Base-by-base conservation (phyloP, 92 coral and sea anemone genomes). In the Umimayanthus chanpuru region DNA sequence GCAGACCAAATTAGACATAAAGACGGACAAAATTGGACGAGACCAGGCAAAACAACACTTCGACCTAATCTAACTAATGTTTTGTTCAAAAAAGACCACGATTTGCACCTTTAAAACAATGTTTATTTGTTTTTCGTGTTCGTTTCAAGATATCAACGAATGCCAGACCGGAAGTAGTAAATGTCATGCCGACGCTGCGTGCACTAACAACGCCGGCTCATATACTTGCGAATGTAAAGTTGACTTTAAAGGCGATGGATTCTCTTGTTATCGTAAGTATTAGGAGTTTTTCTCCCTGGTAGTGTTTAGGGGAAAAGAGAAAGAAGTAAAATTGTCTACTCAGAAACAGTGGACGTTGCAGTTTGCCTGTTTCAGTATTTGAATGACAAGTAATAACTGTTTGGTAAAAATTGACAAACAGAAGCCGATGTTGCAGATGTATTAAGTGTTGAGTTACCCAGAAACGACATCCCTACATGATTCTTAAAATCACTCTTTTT, bases 141-240 rank as follows among this genome's bases (percentile, higher is more conserved):
- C 29, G 71, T 29, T 29, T 50, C 28, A 67, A 91, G 93, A 91
- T 72, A 78, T 91, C n/a, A 81, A 91, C 38, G 93, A 91, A 71
- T 91, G 93, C 75, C 68, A 64, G 36, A 67, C 68, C 28, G 90
- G 84, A 58, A 79, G 56, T 26, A 77, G 26, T 50, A 58, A 73
- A 30, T 91, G 93, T 41, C 86, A 91, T 64, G 79, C 81, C 38
- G 86, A 88, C 23, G 93, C 93, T 43, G 78, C 85, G 77, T 91
- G 93, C 87, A 83, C 85, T 38, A 90, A 90, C 44, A 90, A 58
- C 30, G 90, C 80, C 2, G 93, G 93, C 86, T 90, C 93, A 28
- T 88, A 82, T 40, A 79, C 29, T 18, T 91, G 93, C 82, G 82
- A 80, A 11, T 91, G 93, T 79, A 91, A 91, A 73, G 89, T 88